These are phyloP conservation scores for Cantharis nigra DNA, from an alignment of 2,888 invertebrate genomes.

Conservation along the genomic window DNA sequence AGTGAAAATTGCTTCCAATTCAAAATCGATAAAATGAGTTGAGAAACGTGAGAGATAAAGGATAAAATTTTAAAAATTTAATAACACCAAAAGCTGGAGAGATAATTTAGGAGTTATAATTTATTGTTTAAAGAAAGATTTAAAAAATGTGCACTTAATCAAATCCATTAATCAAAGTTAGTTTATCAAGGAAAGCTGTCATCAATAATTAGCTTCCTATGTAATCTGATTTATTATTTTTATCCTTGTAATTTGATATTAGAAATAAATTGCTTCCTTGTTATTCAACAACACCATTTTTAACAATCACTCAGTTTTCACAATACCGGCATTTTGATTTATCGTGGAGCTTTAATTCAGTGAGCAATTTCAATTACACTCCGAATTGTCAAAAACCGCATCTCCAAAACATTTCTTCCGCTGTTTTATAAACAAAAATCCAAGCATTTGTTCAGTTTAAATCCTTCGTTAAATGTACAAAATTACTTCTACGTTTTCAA, in stretches of 20 bases:
- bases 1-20: background rate
- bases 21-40: background rate
- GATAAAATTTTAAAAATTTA: background rate
- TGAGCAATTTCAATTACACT: background rate
- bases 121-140: background rate
- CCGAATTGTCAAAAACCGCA: background rate
- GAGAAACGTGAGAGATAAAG: background rate
- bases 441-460: background rate
- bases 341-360: conserved; percentile 23
- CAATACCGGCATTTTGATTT: conserved; percentile 35
- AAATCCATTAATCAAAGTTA: conserved; percentile 25
- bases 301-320: conserved; percentile 38
- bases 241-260: conserved; percentile 26
- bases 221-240: conserved; percentile 33
- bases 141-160: background rate
- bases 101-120: background rate
- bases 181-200: conserved; percentile 22
- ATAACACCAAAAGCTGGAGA: background rate
- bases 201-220: conserved; percentile 27
- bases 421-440: background rate
- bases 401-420: background rate
- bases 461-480: background rate
- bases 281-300: conserved; percentile 28
- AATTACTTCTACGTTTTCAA: background rate
- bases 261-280: conserved; percentile 34